Evolutionary conservation across 2,888 invertebrate genomes (phyloP).

Genomic region (Heliothis peltigera): DNA sequence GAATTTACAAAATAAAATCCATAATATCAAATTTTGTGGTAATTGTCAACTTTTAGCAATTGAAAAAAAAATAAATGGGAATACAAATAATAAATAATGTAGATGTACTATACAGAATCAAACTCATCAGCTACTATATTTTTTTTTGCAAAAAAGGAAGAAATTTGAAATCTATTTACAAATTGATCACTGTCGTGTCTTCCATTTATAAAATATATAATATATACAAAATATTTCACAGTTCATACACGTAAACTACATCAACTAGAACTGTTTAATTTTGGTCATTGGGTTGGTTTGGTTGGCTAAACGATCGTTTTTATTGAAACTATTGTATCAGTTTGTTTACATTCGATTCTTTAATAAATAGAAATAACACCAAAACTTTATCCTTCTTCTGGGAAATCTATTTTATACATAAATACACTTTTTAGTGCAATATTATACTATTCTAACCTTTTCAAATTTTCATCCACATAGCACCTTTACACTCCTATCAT

Average conservation of each 20-base stretch:
- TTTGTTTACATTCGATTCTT: constrained; percentile 22
- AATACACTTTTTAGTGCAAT: neutral
- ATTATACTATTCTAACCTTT: neutral
- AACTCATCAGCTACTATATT: neutral
- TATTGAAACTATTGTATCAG: constrained; percentile 23
- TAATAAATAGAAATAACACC: constrained; percentile 34
- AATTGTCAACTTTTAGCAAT: neutral
- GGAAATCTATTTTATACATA: neutral
- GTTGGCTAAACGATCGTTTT: constrained; percentile 41
- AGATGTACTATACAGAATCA: constrained; percentile 3
- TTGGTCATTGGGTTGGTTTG: constrained; percentile 65
- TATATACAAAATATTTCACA: constrained; percentile 71
- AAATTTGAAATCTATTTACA: constrained; percentile 53
- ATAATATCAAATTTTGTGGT: too few relatives aligned
- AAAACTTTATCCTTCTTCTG: neutral
- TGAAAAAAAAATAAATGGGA: neutral
- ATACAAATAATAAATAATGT: neutral
- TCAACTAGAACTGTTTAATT: constrained; percentile 58
- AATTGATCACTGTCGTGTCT: constrained; percentile 80
- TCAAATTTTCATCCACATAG: constrained; percentile 48
- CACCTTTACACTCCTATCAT: constrained; percentile 49
- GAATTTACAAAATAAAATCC: too few relatives aligned
- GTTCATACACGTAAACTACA: constrained; percentile 45
- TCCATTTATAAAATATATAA: constrained; percentile 83
- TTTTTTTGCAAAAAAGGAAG: constrained; percentile 21